Conservation (phyloP, 1,140 invertebrate species). For the Ips nitidus region DNA sequence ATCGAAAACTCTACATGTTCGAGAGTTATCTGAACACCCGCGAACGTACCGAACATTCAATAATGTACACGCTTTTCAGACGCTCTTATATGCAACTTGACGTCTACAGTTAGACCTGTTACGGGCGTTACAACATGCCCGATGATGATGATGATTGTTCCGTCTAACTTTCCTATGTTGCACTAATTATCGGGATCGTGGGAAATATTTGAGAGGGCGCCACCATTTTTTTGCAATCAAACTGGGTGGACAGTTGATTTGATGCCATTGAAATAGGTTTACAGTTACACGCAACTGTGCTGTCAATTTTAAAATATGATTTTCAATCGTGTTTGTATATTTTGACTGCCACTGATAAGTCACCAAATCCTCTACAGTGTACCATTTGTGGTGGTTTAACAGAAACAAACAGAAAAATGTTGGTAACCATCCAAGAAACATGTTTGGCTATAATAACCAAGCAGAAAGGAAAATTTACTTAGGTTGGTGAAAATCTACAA, state of each 20-base stretch:
- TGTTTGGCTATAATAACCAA: no score
- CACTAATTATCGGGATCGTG: conserved; percentile 26
- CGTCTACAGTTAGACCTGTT: conserved; percentile 32
- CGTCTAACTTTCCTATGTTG: not conserved
- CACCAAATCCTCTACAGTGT: no score
- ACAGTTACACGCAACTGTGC: no score
- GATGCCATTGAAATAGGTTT: not conserved
- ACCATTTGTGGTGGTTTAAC: no score
- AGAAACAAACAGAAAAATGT: no score
- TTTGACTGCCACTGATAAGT: no score
- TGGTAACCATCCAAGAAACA: no score
- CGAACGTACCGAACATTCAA: conserved; percentile 40
- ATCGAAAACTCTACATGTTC: no score
- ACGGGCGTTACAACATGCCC: conserved; percentile 27
- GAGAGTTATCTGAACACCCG: conserved; percentile 24
- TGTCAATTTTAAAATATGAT: no score
- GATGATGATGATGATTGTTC: conserved; percentile 9
- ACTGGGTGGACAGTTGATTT: not conserved
- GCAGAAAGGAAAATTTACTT: no score
- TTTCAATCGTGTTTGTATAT: no score
- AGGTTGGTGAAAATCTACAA: no score
- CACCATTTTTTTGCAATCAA: not conserved
- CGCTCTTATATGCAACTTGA: conserved; percentile 31
- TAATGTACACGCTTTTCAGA: conserved; percentile 29
- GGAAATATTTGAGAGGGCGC: conserved; percentile 7